Conservation (phyloP, 1,140 invertebrate genomes). For the Neuroterus valhalla region DNA sequence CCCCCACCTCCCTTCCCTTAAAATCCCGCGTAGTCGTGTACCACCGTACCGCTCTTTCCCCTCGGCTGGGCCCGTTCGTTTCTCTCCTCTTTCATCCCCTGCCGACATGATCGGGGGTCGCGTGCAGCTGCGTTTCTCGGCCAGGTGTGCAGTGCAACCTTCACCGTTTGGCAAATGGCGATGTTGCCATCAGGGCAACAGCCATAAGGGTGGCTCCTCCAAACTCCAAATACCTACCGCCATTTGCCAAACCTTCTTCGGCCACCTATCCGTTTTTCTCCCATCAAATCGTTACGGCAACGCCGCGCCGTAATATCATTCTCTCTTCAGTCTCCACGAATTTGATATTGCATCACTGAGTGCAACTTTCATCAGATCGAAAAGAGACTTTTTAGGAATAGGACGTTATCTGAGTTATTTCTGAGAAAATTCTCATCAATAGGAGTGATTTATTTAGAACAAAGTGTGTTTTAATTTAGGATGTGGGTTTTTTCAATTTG, state of each 20-base stretch:
- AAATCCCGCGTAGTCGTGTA: not conserved
- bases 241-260: conserved; percentile 48
- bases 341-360: not conserved
- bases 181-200: conserved; percentile 66
- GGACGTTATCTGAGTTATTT: too few relatives aligned
- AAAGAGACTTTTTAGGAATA: not conserved
- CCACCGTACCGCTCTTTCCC: conserved; percentile 32
- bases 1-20: too few relatives aligned
- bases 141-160: conserved; percentile 72
- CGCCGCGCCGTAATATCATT: too few relatives aligned
- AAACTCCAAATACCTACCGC: too few relatives aligned
- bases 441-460: too few relatives aligned
- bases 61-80: conserved; percentile 51
- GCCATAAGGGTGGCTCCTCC: conserved; percentile 60
- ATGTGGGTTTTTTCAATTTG: too few relatives aligned
- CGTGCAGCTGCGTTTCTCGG: conserved; percentile 68
- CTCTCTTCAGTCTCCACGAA: too few relatives aligned
- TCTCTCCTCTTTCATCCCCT: conserved; percentile 70
- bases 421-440: too few relatives aligned
- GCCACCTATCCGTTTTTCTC: conserved; percentile 45
- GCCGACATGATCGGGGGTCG: conserved; percentile 60
- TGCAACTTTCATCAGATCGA: not conserved
- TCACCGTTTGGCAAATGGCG: conserved; percentile 53
- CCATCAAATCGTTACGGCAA: conserved; percentile 54
- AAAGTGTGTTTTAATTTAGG: too few relatives aligned